Evolutionary conservation across 1,140 invertebrate genomes (phyloP).

Genomic region (Helicoverpa zea): DNA sequence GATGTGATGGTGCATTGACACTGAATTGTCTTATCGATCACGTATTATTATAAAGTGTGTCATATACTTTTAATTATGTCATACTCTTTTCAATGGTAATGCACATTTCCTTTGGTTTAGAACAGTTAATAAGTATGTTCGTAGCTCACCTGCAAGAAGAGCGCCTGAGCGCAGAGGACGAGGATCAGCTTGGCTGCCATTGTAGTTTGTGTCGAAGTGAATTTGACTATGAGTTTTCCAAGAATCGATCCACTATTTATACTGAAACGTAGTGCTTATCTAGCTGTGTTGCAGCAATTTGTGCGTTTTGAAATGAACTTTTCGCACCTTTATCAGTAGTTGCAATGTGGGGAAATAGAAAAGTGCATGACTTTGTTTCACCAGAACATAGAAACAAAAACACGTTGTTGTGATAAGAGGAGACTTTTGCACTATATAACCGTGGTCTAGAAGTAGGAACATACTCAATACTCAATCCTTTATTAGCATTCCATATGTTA

Average conservation of each 20-base stretch:
- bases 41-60: neutral
- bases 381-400: neutral
- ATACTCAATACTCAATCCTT: no score
- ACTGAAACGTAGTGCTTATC: conserved; percentile 17
- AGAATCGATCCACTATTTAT: conserved; percentile 1
- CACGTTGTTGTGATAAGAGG: neutral
- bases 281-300: neutral
- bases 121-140: no score
- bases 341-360: conserved; percentile 5
- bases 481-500: no score
- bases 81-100: no score
- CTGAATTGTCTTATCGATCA: conserved; percentile 38
- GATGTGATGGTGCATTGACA: no score
- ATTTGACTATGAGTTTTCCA: conserved; percentile 1
- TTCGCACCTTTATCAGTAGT: conserved; percentile 1
- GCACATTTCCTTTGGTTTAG: no score
- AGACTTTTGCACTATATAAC: conserved; percentile 21
- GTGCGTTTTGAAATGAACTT: conserved; percentile 8
- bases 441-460: conserved; percentile 1
- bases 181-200: conserved; percentile 53
- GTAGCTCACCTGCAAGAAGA: conserved; percentile 61
- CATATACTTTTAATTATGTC: neutral
- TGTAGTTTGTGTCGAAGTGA: conserved; percentile 5
- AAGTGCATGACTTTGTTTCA: conserved; percentile 27
- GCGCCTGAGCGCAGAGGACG: conserved; percentile 59